Evolutionary conservation across 2,113 vertebrate species (phyloP).

Genomic region (Pyrgilauda ruficollis): DNA sequence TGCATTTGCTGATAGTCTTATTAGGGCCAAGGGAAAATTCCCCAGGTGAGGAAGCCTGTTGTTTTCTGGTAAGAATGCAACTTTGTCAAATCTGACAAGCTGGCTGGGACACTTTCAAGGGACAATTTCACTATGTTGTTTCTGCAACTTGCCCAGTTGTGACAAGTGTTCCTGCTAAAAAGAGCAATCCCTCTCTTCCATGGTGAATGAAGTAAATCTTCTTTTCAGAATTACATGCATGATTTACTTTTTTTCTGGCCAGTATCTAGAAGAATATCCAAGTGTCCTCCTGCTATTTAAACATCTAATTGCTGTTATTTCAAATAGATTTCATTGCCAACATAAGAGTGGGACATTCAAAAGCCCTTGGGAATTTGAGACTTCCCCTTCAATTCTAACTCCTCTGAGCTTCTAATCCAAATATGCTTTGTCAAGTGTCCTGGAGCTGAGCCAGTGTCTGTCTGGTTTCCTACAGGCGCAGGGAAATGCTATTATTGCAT

Average conservation of each 20-base stretch:
- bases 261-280: neutral
- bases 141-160: neutral
- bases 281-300: neutral
- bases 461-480: neutral
- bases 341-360: neutral
- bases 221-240: neutral
- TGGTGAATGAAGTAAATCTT: neutral
- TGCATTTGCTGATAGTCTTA: neutral
- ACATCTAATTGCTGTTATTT: neutral
- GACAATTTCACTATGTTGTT: neutral
- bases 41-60: constrained; percentile 21
- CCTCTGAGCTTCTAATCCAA: neutral
- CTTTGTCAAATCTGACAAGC: constrained; percentile 6
- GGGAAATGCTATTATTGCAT: neutral
- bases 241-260: neutral
- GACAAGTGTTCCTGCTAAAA: neutral
- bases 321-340: neutral
- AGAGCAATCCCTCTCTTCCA: neutral
- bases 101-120: neutral
- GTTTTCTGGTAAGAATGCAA: neutral
- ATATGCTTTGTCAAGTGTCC: neutral
- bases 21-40: constrained; percentile 10
- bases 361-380: neutral
- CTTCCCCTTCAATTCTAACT: neutral
- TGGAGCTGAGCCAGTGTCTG: neutral